Percentiles rank a stretch among this genome's conserved stretches.
These are phyloP conservation scores for Phalacrocorax pelagicus DNA, from an alignment of 2,113 vertebrate species.

Conservation along the genomic window DNA sequence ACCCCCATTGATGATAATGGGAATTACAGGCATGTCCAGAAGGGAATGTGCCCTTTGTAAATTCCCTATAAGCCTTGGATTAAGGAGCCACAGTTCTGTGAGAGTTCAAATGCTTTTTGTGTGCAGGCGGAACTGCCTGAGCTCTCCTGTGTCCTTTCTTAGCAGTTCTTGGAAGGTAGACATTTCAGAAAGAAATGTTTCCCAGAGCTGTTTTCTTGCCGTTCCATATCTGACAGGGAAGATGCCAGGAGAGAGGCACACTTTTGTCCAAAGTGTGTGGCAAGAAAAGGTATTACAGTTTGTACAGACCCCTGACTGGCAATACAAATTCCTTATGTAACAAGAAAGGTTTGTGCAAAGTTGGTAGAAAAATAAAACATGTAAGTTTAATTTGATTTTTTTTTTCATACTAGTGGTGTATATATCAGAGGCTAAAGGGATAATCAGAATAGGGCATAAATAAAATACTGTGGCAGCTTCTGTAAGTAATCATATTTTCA, in stretches of 20 bases:
- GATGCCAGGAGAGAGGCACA: neutral
- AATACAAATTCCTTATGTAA: neutral
- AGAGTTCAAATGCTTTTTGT: conserved; percentile 21
- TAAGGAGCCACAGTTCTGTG: conserved; percentile 21
- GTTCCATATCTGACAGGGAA: neutral
- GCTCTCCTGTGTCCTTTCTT: neutral
- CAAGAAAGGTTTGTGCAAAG: neutral
- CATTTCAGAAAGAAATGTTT: neutral
- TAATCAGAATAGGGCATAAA: neutral
- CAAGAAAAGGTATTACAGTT: neutral
- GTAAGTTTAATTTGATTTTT: neutral
- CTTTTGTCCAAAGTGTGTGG: neutral
- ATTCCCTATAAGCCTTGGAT: conserved; percentile 17
- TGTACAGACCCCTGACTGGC: neutral
- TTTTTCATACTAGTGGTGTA: neutral
- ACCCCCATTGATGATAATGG: conserved; percentile 52
- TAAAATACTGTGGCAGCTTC: neutral
- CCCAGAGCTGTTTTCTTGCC: neutral
- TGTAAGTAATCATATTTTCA: neutral
- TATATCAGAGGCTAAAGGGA: neutral
- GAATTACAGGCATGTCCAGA: conserved; percentile 57
- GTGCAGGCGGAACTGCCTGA: neutral
- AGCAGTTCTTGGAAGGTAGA: neutral
- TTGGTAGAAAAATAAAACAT: neutral
- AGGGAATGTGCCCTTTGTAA: conserved; percentile 57